phyloP scores from a whole-genome alignment of 92 coral and sea anemone genomes.

The Scolanthus callimorphus region DNA sequence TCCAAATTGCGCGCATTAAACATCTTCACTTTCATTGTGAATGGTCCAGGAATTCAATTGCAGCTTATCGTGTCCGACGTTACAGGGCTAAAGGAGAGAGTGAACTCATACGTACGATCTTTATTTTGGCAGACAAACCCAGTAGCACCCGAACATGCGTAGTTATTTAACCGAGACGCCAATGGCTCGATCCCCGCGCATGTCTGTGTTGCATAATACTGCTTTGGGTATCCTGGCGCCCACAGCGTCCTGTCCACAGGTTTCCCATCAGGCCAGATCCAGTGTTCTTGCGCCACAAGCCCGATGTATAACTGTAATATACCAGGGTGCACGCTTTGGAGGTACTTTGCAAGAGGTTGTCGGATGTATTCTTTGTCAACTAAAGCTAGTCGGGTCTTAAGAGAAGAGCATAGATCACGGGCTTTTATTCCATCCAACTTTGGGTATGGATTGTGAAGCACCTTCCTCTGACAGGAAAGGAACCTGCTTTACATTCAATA shows the following conservation, averaged over 20 bases:
- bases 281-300: background rate
- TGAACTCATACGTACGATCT: background rate
- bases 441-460: background rate
- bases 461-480: background rate
- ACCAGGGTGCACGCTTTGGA: background rate
- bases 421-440: background rate
- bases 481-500: background rate
- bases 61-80: no score
- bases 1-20: no score
- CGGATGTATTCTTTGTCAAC: background rate
- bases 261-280: background rate
- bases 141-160: background rate
- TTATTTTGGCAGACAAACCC: slow-evolving; percentile 2
- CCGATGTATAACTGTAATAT: background rate
- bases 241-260: background rate
- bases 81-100: no score
- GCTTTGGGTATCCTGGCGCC: background rate
- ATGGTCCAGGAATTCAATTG: no score
- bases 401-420: background rate
- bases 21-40: no score
- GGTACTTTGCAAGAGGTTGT: background rate
- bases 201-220: background rate
- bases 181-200: background rate
- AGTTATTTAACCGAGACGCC: background rate
- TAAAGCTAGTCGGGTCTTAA: background rate